phyloP scores from a whole-genome alignment of 2,113 vertebrate species.

The Strix aluco region DNA sequence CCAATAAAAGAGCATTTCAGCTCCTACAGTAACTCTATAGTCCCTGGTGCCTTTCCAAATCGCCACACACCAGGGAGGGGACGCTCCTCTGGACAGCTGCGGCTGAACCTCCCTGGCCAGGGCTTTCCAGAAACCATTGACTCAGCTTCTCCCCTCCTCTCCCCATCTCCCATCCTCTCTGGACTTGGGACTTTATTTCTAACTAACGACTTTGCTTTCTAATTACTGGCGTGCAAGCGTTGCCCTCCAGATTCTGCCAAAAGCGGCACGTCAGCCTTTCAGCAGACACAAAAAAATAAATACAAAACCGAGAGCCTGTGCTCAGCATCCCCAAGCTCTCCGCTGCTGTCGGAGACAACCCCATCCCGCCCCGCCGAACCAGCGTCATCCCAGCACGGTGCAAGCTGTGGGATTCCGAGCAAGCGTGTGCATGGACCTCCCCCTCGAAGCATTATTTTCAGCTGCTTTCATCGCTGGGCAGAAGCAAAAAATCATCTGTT shows the following conservation, averaged over 20 bases:
- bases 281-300: not conserved
- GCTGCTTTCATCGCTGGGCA: not conserved
- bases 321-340: not conserved
- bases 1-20: not conserved
- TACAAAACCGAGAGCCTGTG: not conserved
- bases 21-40: not conserved
- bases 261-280: not conserved
- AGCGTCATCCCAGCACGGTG: not conserved
- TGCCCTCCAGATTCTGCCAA: not conserved
- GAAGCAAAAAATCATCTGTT: rapidly evolving
- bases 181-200: not conserved
- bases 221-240: not conserved
- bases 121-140: not conserved
- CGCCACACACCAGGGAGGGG: not conserved
- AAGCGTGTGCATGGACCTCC: not conserved
- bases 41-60: not conserved
- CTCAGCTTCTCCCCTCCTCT: not conserved
- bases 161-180: not conserved
- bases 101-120: not conserved
- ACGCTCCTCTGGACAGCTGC: not conserved
- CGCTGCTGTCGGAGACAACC: rapidly evolving
- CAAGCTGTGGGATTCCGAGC: rapidly evolving
- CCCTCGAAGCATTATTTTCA: not conserved
- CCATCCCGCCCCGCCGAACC: rapidly evolving
- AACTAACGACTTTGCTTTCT: constrained; percentile 7